A percentile compares a stretch with the other conserved stretches of the same genome.
phyloP scores from a whole-genome alignment of 1,140 invertebrate species.

The Catajapyx aquilonaris region DNA sequence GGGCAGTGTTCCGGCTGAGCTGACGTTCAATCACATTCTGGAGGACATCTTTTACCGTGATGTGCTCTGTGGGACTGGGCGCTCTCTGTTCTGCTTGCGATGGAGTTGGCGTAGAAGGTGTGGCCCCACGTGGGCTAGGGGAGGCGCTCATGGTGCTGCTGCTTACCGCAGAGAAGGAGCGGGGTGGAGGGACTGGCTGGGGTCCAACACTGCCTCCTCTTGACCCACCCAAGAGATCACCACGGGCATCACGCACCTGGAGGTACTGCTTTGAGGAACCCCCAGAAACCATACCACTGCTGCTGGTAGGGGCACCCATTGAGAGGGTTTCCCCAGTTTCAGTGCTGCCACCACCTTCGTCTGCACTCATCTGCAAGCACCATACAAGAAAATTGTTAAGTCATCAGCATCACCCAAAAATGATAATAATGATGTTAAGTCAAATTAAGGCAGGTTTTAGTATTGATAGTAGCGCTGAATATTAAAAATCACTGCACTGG shows the following conservation, averaged over 20 bases:
- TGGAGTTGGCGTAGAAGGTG: conserved; percentile 1
- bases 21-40: conserved; percentile 50
- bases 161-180: conserved; percentile 10
- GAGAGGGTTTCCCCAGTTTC: conserved; percentile 13
- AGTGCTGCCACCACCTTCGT: conserved; percentile 38
- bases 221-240: too few relatives aligned
- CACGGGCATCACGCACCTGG: conserved; percentile 8
- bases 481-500: too few relatives aligned
- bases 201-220: conserved; percentile 9
- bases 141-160: conserved; percentile 8
- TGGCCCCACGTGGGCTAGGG: conserved; percentile 6
- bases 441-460: too few relatives aligned
- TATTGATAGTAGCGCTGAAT: too few relatives aligned
- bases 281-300: conserved; percentile 1
- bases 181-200: conserved; percentile 9
- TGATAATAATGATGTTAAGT: too few relatives aligned
- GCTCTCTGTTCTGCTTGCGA: too few relatives aligned
- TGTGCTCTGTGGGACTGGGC: conserved; percentile 14
- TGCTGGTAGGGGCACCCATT: too few relatives aligned
- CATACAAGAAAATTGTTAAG: conserved; percentile 17
- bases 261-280: conserved; percentile 11
- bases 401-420: too few relatives aligned
- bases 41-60: conserved; percentile 53
- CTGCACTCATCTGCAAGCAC: conserved; percentile 49
- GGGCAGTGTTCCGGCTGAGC: conserved; percentile 35